Percentiles rank a stretch among this genome's conserved stretches.
phyloP scores from a whole-genome alignment of 37 sponge, comb jelly and placozoan genomes.

The Bolinopsis microptera region DNA sequence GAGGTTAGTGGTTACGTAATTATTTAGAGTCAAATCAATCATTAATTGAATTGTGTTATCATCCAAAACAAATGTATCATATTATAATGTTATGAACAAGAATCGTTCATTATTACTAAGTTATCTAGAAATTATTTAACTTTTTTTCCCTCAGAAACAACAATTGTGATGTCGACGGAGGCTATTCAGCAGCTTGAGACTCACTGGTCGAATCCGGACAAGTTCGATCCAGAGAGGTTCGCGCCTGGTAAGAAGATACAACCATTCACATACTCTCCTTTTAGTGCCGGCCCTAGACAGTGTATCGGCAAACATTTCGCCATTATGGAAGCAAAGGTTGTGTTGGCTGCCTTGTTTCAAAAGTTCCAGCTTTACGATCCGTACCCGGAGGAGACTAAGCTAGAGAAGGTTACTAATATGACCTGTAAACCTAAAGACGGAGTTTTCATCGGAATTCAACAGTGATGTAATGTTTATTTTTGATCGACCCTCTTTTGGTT shows the following conservation, averaged over 20 bases:
- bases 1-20: neutral
- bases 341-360: neutral
- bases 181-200: neutral
- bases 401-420: neutral
- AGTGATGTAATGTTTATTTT: no score
- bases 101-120: no score
- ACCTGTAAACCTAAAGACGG: slow-evolving; percentile 18
- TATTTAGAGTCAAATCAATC: neutral
- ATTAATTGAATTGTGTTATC: neutral
- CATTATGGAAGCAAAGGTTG: slow-evolving; percentile 55
- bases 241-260: neutral
- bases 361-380: neutral
- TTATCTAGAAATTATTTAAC: no score
- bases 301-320: slow-evolving; percentile 44
- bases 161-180: neutral
- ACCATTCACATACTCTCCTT: slow-evolving; percentile 29
- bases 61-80: no score
- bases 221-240: slow-evolving; percentile 30
- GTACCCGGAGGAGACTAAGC: neutral
- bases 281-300: slow-evolving; percentile 8
- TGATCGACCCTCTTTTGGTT: no score
- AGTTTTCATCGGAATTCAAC: neutral
- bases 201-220: neutral
- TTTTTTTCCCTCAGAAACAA: neutral
- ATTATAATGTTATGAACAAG: no score